Base-by-base conservation (phyloP, 2,888 invertebrate species). In the Amiota mariae region DNA sequence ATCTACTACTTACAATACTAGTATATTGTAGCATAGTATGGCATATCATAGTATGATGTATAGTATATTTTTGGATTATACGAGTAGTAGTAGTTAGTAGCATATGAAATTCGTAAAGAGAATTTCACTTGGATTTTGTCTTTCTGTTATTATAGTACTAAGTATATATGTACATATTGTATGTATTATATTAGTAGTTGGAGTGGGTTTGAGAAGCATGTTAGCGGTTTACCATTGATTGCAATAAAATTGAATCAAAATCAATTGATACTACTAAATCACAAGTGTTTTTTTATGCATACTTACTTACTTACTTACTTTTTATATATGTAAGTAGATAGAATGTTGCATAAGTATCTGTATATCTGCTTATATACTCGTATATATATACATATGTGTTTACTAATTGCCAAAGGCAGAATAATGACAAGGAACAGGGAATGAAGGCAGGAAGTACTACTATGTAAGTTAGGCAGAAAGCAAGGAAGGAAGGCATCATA, bases 301-400 rank as follows among this genome's bases (percentile, higher is more conserved):
- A n/a, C n/a, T 12, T n/a, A n/a, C n/a, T 12, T n/a, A 0, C 13
- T 51, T 4, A 13, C 2, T 11, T 15, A 54, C 11, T 64, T 13
- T 64, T 13, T 13, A 47, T 8, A 8, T 20, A 51, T 63, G 47
- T 20, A 20, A n/a, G 36, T 13, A 48, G 18, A 56, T 15, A 54
- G 71, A 61, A 64, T 54, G 67, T 24, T 24, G 24, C 6, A 36
- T 36, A 36, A 36, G 36, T 59, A 63, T 56, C 66, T 36, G 72
- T 47, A 74, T 56, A 59, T 48, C 73, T 61, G 75, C 48, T 57
- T 54, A 24, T 36, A 70, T n/a, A 73, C 66, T n/a, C 3, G 24
- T 24, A 24, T 24, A 24, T 24, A 24, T 2, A 24, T 36, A 6
- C 36, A 0, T 36, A 36, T 36, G 36, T 36, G 36, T 36, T 2